Base-by-base conservation (phyloP, 2,888 invertebrate genomes). In the Atherix ibis region DNA sequence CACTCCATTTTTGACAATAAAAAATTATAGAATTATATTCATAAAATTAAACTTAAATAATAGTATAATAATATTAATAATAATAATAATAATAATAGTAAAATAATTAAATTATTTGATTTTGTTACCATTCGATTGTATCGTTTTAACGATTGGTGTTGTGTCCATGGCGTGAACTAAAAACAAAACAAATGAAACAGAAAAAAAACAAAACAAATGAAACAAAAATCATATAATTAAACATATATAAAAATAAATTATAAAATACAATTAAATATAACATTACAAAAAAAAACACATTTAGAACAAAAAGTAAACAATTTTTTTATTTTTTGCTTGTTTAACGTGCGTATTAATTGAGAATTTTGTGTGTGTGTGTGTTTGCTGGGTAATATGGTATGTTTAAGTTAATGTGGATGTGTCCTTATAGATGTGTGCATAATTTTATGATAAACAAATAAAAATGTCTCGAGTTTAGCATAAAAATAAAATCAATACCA, bases 91-190 rank as follows among this genome's bases (percentile, higher is more conserved):
- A 35, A 24, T n/a, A 28, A 35, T 28, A 22, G 13, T 10, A 35
- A 18, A 18, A 40, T 32, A 32, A 40, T 12, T 32, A 30, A 27
- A 18, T 13, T 26, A 19, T 37, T 50, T n/a, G n/a, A n/a, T n/a
- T n/a, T n/a, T n/a, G n/a, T 56, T 60, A 59, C 59, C 60, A 53
- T 61, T 60, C 35, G 56, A 55, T 46, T 57, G 58, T 37, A 59
- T 54, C 39, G 58, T 60, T 51, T 60, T 59, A 46, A 60, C 60
- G 51, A 61, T 60, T 48, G 61, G 58, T 48, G 61, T 58, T 35
- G 60, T 60, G 47, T 61, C 60, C 57, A 58, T 60, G 48, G 56
- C 53, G 54, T 59, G 59, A 48, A 60, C 59, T 59, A 37, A 40
- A 39, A 40, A 47, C 32, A 45, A 47, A 43, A 35, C 43, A 46